phyloP scores from a whole-genome alignment of 2,797 vertebrate genomes.

The Leptatherina wallacei region DNA sequence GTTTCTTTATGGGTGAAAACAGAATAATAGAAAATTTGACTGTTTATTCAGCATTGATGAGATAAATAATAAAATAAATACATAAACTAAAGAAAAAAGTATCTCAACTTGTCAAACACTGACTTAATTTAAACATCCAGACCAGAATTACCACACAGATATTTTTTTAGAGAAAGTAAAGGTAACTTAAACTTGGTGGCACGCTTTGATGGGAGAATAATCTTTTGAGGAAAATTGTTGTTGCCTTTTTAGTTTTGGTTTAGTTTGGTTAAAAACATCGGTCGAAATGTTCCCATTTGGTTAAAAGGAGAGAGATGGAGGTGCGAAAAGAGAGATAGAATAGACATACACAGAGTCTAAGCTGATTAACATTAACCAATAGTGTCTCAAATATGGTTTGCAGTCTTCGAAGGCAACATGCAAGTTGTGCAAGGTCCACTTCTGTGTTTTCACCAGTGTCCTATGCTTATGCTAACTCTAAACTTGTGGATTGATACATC shows the following conservation, averaged over 20 bases:
- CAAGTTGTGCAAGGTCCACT: background rate
- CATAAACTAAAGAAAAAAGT: background rate
- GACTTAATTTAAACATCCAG: background rate
- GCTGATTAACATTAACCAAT: background rate
- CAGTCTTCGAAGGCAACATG: background rate
- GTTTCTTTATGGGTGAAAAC: background rate
- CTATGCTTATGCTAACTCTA: constrained; percentile 1
- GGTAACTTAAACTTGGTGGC: background rate
- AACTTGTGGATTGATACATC: background rate
- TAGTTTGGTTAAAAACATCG: background rate
- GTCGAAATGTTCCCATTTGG: background rate
- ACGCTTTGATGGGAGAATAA: background rate
- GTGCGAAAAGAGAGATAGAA: background rate
- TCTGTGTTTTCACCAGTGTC: background rate
- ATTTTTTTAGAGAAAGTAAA: background rate
- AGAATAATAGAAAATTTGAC: background rate
- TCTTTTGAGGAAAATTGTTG: background rate
- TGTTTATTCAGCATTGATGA: background rate
- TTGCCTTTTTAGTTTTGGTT: background rate
- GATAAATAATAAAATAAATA: background rate
- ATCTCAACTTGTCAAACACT: background rate
- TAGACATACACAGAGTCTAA: background rate
- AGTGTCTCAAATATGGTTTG: background rate
- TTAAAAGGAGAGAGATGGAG: background rate
- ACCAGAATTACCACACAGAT: too few species aligned